Conservation (phyloP, 2,888 invertebrate genomes). For the Lasioglossum morio region DNA sequence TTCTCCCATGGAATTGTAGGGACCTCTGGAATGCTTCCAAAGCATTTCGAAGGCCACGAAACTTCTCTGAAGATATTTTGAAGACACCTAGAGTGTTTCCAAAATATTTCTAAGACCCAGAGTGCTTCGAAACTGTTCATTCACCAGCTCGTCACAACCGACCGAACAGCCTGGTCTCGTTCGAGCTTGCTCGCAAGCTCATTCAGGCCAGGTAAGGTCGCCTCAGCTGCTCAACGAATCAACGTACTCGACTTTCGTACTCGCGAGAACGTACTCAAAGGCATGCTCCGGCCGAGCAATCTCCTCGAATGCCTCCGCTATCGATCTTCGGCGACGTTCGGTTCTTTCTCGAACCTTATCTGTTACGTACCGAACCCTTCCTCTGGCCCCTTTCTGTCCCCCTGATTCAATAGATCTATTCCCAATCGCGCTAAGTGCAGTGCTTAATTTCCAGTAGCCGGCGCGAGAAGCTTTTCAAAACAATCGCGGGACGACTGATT, state of each 20-base stretch:
- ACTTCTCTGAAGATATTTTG: not conserved
- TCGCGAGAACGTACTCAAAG: not conserved
- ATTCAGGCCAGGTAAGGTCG: not conserved
- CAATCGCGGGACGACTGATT: slow-evolving; percentile 29
- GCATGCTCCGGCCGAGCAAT: slow-evolving; percentile 36
- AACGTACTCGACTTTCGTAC: slow-evolving; percentile 4
- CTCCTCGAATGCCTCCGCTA: slow-evolving; percentile 58
- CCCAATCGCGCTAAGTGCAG: slow-evolving; percentile 65
- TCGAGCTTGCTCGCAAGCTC: not conserved
- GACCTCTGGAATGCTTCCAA: not conserved
- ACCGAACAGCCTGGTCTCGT: not conserved
- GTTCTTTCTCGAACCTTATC: slow-evolving; percentile 37
- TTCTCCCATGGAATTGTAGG: not conserved
- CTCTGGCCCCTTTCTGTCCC: not conserved
- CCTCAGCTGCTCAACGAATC: not conserved
- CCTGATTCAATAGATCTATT: slow-evolving; percentile 56
- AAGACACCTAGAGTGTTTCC: not conserved
- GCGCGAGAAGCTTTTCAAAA: slow-evolving; percentile 28
- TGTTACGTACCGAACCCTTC: slow-evolving; percentile 27
- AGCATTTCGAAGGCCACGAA: not conserved
- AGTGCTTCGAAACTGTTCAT: not conserved
- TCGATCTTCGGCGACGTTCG: slow-evolving; percentile 53
- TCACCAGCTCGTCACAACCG: not conserved
- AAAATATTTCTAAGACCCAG: not conserved
- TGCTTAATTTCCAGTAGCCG: slow-evolving; percentile 48